These are phyloP conservation scores for Chaetoderma sp. DNA, from an alignment of 2,888 invertebrate genomes.

Conservation along the genomic window DNA sequence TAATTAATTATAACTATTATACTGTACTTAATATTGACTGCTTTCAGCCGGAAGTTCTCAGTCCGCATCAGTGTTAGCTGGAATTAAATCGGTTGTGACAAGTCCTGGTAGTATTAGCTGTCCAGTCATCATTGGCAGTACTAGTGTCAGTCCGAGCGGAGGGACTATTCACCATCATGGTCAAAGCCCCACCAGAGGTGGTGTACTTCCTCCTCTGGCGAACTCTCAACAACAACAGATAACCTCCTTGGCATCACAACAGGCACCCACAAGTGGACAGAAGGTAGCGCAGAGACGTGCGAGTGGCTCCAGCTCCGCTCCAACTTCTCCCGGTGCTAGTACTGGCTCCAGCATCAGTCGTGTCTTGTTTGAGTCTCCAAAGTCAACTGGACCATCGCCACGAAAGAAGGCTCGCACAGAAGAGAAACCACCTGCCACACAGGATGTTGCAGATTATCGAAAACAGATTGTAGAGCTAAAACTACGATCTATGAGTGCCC, in stretches of 20 bases:
- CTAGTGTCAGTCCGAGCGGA: conserved; percentile 37
- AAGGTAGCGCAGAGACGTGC: not conserved
- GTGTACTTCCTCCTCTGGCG: conserved; percentile 44
- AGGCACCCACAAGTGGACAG: not conserved
- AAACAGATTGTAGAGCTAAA: conserved; percentile 56
- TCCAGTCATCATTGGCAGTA: no score
- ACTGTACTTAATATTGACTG: no score
- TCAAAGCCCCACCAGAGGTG: conserved; percentile 46
- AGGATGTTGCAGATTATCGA: conserved; percentile 56
- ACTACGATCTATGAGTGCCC: conserved; percentile 51
- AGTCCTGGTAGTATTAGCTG: no score
- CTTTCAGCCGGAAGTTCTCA: no score
- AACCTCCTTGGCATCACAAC: conserved; percentile 25
- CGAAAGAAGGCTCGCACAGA: conserved; percentile 61
- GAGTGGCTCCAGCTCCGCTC: not conserved
- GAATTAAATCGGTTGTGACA: no score
- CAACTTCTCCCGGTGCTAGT: conserved; percentile 7
- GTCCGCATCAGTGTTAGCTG: no score
- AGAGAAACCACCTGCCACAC: conserved; percentile 55
- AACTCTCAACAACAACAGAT: conserved; percentile 45
- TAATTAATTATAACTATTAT: no score
- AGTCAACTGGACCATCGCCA: conserved; percentile 46
- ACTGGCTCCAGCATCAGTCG: conserved; percentile 1
- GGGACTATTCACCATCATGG: conserved; percentile 61
- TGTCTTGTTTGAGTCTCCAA: not conserved